A percentile compares a stretch with the other conserved stretches of the same genome.
Evolutionary conservation across 2,888 invertebrate species (phyloP).

Genomic region (Sminthurinus aureus): DNA sequence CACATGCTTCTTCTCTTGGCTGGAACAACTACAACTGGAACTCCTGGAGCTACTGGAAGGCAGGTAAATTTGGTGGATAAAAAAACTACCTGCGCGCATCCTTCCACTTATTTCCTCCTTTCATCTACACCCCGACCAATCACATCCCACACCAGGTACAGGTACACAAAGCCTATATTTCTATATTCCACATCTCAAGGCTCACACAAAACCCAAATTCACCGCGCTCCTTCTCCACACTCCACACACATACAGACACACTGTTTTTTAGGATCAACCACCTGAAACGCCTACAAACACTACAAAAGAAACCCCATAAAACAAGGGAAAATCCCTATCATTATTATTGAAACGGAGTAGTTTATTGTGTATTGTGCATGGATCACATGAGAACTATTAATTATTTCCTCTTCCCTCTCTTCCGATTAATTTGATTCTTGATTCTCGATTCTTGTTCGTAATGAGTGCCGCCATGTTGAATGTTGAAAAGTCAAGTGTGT

Average conservation of each 20-base stretch:
- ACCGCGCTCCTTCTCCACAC: background rate
- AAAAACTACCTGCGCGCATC: slow-evolving; percentile 46
- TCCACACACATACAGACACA: background rate
- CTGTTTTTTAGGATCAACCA: too few relatives aligned
- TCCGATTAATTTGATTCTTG: too few relatives aligned
- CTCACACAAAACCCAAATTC: slow-evolving; percentile 8
- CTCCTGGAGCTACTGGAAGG: background rate
- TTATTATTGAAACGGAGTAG: too few relatives aligned
- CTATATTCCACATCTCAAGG: background rate
- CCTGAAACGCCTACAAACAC: too few relatives aligned
- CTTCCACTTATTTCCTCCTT: slow-evolving; percentile 28
- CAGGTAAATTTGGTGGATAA: slow-evolving; percentile 38
- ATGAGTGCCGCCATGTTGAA: too few relatives aligned
- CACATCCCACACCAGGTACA: slow-evolving; percentile 11
- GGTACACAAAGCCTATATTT: background rate
- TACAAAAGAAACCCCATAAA: too few relatives aligned
- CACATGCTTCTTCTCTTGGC: background rate
- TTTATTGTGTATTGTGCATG: too few relatives aligned
- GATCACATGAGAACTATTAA: too few relatives aligned
- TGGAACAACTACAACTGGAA: too few relatives aligned
- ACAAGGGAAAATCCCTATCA: too few relatives aligned
- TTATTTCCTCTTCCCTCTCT: too few relatives aligned
- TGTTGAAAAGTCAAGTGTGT: background rate
- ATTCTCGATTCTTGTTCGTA: too few relatives aligned
- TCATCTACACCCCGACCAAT: slow-evolving; percentile 39